Conservation (phyloP, 2,888 invertebrate genomes). For the Noctua pronuba region DNA sequence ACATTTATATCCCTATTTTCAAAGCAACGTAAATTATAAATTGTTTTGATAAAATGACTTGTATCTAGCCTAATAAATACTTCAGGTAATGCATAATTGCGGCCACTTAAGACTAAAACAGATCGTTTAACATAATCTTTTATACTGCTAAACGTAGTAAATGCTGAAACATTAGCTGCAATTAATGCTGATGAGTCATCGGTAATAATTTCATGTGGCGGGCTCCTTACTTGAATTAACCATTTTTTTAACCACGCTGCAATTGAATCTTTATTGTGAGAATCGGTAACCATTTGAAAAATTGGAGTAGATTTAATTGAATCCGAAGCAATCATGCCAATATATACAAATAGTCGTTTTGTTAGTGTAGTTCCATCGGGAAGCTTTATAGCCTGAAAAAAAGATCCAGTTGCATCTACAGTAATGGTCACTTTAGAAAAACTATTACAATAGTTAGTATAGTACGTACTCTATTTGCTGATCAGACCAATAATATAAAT, state of each 20-base stretch:
- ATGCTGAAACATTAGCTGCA: conserved; percentile 47
- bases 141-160: conserved; percentile 40
- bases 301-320: conserved; percentile 52
- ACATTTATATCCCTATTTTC: too few species aligned
- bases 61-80: conserved; percentile 42
- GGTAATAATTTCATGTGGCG: conserved; percentile 59
- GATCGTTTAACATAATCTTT: conserved; percentile 52
- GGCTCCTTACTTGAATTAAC: conserved; percentile 49
- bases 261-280: conserved; percentile 55
- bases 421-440: too few species aligned
- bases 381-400: conserved; percentile 48
- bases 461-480: too few species aligned
- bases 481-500: too few species aligned
- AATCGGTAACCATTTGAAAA: conserved; percentile 59
- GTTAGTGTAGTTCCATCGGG: conserved; percentile 44
- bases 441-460: too few species aligned
- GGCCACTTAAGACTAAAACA: conserved; percentile 51
- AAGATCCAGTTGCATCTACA: too few species aligned
- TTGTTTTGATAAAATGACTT: conserved; percentile 31
- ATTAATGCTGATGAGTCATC: conserved; percentile 30
- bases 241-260: conserved; percentile 55
- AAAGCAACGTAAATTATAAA: too few species aligned
- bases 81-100: conserved; percentile 48
- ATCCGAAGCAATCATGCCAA: conserved; percentile 53
- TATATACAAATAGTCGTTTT: conserved; percentile 53